Conservation (phyloP, 2,113 vertebrate species). For the Euleptes europaea region DNA sequence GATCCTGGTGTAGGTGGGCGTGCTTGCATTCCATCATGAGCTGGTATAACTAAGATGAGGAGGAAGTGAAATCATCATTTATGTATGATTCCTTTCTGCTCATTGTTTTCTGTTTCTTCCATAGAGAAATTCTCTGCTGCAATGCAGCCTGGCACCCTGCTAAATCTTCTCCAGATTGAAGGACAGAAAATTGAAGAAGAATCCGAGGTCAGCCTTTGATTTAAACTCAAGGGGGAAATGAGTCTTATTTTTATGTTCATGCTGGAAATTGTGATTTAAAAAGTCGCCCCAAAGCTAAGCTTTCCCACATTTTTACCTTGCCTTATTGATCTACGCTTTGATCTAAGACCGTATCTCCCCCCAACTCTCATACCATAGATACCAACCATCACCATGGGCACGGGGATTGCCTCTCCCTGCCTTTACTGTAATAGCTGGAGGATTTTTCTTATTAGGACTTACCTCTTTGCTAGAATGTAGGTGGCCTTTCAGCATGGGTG, state of each 20-base stretch:
- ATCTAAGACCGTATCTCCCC: background rate
- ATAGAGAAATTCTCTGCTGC: constrained; percentile 84
- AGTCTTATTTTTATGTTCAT: background rate
- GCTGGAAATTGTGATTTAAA: accelerated
- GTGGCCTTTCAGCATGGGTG: background rate
- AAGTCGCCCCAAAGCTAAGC: accelerated
- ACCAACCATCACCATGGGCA: accelerated
- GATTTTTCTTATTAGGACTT: background rate
- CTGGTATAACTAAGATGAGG: background rate
- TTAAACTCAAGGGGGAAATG: background rate
- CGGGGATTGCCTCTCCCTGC: accelerated
- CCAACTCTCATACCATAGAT: background rate
- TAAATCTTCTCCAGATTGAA: constrained; percentile 88
- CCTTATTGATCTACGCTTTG: background rate
- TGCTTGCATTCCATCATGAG: background rate
- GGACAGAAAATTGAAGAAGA: constrained; percentile 88
- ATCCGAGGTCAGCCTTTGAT: constrained; percentile 82
- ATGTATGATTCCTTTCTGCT: accelerated
- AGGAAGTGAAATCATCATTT: accelerated
- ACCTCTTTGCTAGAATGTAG: accelerated
- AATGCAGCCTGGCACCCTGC: constrained; percentile 79
- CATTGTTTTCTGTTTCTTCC: background rate
- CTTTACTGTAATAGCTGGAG: accelerated
- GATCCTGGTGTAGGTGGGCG: background rate
- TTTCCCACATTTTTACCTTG: background rate